phyloP scores from a whole-genome alignment of 2,113 vertebrate species.

The Dinomys branickii region DNA sequence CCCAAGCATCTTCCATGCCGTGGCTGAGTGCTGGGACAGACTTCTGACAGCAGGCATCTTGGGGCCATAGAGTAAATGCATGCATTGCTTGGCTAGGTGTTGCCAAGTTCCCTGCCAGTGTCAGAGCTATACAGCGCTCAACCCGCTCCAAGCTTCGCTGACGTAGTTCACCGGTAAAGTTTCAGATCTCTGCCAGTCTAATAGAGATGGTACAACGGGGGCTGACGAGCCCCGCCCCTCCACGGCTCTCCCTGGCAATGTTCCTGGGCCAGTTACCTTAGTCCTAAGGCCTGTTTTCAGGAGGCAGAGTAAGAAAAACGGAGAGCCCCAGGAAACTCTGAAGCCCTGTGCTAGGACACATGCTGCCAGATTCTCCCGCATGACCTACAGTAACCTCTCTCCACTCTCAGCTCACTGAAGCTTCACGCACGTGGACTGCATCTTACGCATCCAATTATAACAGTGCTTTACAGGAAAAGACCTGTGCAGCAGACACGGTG shows the following conservation, averaged over 20 bases:
- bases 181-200: not conserved
- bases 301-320: not conserved
- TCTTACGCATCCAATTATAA: not conserved
- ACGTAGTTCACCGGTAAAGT: not conserved
- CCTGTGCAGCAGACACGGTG: accelerated
- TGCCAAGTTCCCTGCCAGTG: not conserved
- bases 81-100: not conserved
- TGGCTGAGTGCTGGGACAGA: not conserved
- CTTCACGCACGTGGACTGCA: not conserved
- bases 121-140: not conserved
- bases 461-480: not conserved
- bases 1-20: not conserved
- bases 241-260: not conserved
- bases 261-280: not conserved
- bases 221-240: not conserved
- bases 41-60: not conserved
- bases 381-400: not conserved
- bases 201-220: not conserved
- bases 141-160: not conserved
- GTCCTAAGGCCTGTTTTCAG: not conserved
- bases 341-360: not conserved
- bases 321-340: not conserved
- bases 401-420: not conserved
- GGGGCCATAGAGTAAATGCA: not conserved
- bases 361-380: not conserved